Conservation (phyloP, 1,140 invertebrate species). For the Aphelenchoides fujianensis region DNA sequence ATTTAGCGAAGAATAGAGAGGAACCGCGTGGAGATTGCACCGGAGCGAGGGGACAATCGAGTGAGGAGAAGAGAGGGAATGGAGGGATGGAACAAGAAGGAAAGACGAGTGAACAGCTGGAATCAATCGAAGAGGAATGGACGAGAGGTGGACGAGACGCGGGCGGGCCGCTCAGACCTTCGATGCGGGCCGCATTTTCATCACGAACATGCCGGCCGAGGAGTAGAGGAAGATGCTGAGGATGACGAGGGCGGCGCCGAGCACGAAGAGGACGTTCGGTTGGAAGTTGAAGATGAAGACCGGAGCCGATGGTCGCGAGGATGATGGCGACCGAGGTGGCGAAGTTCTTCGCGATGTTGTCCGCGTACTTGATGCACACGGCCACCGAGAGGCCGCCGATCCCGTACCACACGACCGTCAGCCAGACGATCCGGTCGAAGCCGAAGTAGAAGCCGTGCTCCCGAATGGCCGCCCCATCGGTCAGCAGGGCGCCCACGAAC, state of each 20-base stretch:
- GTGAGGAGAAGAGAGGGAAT: neutral
- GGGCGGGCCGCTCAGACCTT: no score
- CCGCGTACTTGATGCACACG: constrained; percentile 91
- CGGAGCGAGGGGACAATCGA: neutral
- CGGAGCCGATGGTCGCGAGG: constrained; percentile 86
- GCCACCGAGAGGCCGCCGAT: constrained; percentile 86
- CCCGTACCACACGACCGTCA: constrained; percentile 77
- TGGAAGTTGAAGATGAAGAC: constrained; percentile 88
- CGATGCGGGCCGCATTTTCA: no score
- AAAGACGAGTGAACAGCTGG: no score
- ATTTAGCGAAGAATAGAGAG: neutral
- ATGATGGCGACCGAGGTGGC: constrained; percentile 91
- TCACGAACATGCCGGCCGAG: no score
- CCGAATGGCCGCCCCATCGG: constrained; percentile 46
- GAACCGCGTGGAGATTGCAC: neutral
- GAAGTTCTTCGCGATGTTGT: constrained; percentile 81
- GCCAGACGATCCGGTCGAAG: constrained; percentile 80
- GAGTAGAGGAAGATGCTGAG: constrained; percentile 86
- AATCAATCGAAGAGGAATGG: no score
- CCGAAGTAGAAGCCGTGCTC: constrained; percentile 66
- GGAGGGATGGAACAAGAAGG: no score
- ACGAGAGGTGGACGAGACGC: no score
- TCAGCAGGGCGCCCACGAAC: neutral
- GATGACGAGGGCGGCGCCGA: constrained; percentile 84
- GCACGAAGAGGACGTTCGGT: constrained; percentile 79